Evolutionary conservation across 2,797 vertebrate genomes (phyloP).

Genomic region (Threskiornis aethiopicus): DNA sequence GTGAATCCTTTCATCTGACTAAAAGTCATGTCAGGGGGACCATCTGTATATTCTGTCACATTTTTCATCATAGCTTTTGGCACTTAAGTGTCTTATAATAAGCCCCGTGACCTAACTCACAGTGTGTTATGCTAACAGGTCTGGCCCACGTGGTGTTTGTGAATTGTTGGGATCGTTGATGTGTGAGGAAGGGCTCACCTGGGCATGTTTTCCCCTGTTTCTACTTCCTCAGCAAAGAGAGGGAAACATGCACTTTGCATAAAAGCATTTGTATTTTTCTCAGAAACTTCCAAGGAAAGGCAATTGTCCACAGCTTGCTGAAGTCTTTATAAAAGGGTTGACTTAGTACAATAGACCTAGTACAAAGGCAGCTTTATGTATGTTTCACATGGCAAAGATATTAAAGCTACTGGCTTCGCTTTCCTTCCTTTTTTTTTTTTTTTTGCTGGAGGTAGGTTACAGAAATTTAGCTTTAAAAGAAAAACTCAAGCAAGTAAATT

Average conservation of each 20-base stretch:
- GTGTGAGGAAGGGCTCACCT: background rate
- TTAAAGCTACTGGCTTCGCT: background rate
- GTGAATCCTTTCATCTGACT: background rate
- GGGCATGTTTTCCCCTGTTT: background rate
- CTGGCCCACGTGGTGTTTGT: rapidly evolving
- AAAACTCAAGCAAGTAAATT: background rate
- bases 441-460: background rate
- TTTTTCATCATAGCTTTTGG: background rate
- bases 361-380: background rate
- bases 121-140: background rate
- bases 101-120: rapidly evolving
- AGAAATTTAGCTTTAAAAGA: slow-evolving; percentile 1
- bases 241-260: background rate
- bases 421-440: background rate
- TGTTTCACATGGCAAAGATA: background rate
- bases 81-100: background rate
- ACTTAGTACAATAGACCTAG: background rate
- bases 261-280: background rate
- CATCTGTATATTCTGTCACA: background rate
- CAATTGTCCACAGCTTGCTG: background rate
- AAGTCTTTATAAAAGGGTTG: background rate
- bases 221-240: background rate
- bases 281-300: background rate
- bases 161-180: background rate
- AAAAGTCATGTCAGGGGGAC: no score